Evolutionary conservation across 2,888 invertebrate genomes (phyloP).

Genomic region (Brenthis ino): DNA sequence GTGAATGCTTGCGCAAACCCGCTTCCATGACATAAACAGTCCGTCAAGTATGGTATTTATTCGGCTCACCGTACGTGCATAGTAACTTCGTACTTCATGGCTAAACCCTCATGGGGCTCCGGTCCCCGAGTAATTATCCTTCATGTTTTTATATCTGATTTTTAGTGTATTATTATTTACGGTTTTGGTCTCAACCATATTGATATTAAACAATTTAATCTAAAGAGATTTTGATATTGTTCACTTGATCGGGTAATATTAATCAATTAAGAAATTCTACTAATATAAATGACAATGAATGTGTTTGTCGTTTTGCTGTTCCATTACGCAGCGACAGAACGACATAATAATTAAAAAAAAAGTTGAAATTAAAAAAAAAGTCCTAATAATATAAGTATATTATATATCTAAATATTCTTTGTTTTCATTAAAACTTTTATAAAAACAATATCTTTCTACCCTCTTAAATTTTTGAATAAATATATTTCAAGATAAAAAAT

Average conservation of each 20-base stretch:
- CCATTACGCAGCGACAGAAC: too few relatives aligned
- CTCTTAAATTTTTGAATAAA: too few relatives aligned
- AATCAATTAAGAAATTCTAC: neutral
- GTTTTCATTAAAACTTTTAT: too few relatives aligned
- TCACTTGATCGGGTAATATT: slow-evolving; percentile 20
- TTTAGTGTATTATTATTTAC: slow-evolving; percentile 79
- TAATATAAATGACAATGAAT: too few relatives aligned
- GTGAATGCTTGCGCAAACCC: slow-evolving; percentile 83
- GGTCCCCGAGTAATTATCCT: slow-evolving; percentile 79
- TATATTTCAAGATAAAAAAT: too few relatives aligned
- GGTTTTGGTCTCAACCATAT: slow-evolving; percentile 59
- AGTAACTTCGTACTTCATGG: slow-evolving; percentile 62
- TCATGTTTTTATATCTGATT: slow-evolving; percentile 79
- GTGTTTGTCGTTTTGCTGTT: too few relatives aligned
- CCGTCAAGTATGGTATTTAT: slow-evolving; percentile 71
- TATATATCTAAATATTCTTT: too few relatives aligned
- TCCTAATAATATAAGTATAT: too few relatives aligned
- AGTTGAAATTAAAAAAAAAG: too few relatives aligned
- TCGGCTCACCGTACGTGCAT: slow-evolving; percentile 44
- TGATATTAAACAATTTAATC: slow-evolving; percentile 48
- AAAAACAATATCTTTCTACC: too few relatives aligned
- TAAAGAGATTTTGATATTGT: slow-evolving; percentile 20
- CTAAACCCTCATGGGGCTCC: slow-evolving; percentile 62
- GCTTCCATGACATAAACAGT: slow-evolving; percentile 81
- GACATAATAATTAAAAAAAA: too few relatives aligned